These are phyloP conservation scores for Haemorhous mexicanus DNA, from an alignment of 2,113 vertebrate species.

Conservation along the genomic window DNA sequence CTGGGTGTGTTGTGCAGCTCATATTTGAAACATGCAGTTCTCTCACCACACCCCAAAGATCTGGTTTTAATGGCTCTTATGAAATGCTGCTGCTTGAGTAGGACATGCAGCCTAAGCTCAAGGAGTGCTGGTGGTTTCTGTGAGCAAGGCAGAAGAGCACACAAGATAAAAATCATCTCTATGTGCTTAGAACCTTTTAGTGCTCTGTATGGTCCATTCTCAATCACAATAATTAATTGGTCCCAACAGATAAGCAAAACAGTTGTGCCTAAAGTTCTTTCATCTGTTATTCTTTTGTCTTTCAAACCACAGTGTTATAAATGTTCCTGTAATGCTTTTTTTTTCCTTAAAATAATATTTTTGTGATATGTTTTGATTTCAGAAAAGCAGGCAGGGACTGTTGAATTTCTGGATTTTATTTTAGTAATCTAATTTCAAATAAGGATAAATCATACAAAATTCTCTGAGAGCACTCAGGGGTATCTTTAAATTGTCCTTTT, in stretches of 20 bases:
- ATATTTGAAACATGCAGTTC: background rate
- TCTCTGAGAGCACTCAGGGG: background rate
- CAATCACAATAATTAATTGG: background rate
- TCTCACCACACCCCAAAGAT: background rate
- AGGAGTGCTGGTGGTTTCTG: background rate
- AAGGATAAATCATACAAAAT: background rate
- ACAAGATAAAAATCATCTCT: background rate
- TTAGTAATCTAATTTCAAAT: background rate
- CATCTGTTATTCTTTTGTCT: background rate
- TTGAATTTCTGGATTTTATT: background rate
- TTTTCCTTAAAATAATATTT: background rate
- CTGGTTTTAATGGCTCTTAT: background rate
- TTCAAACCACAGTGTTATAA: background rate
- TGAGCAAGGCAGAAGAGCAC: background rate
- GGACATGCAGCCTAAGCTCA: background rate
- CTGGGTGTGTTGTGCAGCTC: conserved; percentile 49
- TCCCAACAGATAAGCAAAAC: background rate
- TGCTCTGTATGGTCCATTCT: background rate
- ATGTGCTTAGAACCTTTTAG: background rate
- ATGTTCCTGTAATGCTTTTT: background rate
- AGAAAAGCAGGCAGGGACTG: background rate
- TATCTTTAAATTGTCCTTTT: background rate
- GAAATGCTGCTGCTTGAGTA: background rate
- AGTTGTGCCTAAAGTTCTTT: background rate
- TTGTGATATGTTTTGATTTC: background rate